Evolutionary conservation across 2,113 vertebrate genomes (phyloP), one percentile per base, ranked within the genome.

Genomic region (Chloropsis cyanopogon): DNA sequence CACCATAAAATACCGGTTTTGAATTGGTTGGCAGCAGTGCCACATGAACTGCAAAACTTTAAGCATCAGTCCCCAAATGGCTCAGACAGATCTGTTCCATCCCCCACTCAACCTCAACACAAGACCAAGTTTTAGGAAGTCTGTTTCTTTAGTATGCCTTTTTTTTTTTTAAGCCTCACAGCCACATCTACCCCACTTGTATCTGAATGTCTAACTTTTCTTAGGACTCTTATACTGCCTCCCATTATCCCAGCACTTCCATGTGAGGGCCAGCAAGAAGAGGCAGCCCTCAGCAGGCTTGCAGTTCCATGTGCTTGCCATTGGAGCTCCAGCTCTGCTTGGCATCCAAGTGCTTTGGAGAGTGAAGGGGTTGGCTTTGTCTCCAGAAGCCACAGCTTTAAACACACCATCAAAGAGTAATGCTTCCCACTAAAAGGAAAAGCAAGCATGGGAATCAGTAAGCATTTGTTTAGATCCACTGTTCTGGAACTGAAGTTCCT

Each of bases 141-240:
- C 12, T 8, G 2, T 26, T 94, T 56, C 49, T 59, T 52, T 14
- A 25, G 28, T 15, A 18, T 2, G 1, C 13, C 37, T 37, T 37
- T 37, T 12, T 46, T 75, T 53, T 65, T 25, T 69, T 60, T 24
- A 61, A 89, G 54, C 6, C 11, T 50, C 4, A 35, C 12, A 70
- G 23, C 22, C 50, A 23, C 9, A 10, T 31, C 25, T 70, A 70
- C 20, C 22, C 25, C 21, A 25, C 26, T 76, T 86, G 35, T 16
- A 52, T 7, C n/a, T 11, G 4, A 35, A 53, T 6, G 1, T 26
- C 28, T 19, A 26, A 2, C 11, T 2, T 61, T 4, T 21, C 12
- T 41, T 4, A 35, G 54, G 16, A 39, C 23, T 47, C 66, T 50
- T 22, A 29, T 0, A 7, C 6, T 19, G 9, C 35, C 11, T 50